phyloP scores from a whole-genome alignment of 2,797 vertebrate genomes.

The Petrocephalus sullivani region DNA sequence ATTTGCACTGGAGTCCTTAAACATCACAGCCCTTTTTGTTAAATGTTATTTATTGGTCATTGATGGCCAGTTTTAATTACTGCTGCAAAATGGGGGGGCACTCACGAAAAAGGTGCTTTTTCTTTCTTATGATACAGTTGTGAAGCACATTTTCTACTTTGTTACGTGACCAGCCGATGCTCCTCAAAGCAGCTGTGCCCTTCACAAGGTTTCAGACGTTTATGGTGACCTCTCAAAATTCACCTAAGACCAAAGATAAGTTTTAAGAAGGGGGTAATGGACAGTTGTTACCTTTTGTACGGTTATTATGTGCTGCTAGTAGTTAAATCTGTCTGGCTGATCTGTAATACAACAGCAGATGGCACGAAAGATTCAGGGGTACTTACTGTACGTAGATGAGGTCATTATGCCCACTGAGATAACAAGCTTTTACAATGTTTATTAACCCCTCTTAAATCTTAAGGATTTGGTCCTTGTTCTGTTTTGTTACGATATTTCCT shows the following conservation, averaged over 20 bases:
- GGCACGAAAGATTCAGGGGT: constrained; percentile 56
- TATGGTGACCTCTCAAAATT: constrained; percentile 71
- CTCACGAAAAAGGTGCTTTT: constrained; percentile 47
- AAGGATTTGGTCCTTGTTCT: constrained; percentile 71
- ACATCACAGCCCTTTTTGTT: constrained; percentile 68
- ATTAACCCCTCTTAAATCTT: constrained; percentile 78
- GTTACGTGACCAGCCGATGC: constrained; percentile 63
- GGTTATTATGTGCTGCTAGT: constrained; percentile 62
- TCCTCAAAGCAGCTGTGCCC: constrained; percentile 36
- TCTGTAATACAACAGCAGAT: constrained; percentile 64
- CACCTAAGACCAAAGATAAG: constrained; percentile 80
- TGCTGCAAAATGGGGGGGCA: constrained; percentile 60
- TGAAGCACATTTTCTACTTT: constrained; percentile 72
- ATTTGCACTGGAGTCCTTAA: constrained; percentile 74
- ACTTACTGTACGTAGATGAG: constrained; percentile 46
- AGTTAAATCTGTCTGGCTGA: constrained; percentile 60
- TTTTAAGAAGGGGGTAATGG: constrained; percentile 75
- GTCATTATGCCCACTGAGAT: background rate
- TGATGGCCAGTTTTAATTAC: constrained; percentile 59
- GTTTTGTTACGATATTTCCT: constrained; percentile 70
- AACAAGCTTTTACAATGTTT: constrained; percentile 32
- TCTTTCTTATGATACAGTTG: constrained; percentile 42
- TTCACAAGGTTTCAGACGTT: constrained; percentile 59
- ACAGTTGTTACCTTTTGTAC: constrained; percentile 60
- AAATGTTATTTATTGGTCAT: constrained; percentile 83